phyloP scores from a whole-genome alignment of 2,888 invertebrate genomes.

The Flexamia atlantica region DNA sequence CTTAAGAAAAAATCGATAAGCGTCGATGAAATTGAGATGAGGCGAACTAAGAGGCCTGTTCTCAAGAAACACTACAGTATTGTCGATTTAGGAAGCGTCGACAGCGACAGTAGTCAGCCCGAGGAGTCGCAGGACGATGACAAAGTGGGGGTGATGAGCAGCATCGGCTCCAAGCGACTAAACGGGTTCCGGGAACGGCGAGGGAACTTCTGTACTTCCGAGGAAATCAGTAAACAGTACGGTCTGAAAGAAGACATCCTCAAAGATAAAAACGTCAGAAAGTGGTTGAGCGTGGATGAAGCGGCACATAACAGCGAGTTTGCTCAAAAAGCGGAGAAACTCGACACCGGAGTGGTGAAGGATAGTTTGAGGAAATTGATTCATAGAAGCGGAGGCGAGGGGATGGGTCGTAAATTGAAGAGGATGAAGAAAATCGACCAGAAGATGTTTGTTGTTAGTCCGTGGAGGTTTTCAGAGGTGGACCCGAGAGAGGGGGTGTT shows the following conservation, averaged over 20 bases:
- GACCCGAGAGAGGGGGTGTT: constrained; percentile 29
- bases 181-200: constrained; percentile 60
- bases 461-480: constrained; percentile 63
- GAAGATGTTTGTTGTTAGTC: constrained; percentile 68
- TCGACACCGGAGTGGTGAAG: constrained; percentile 44
- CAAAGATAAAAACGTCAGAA: constrained; percentile 35
- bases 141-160: constrained; percentile 60
- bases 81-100: constrained; percentile 66
- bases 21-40: constrained; percentile 69
- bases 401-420: constrained; percentile 66
- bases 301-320: constrained; percentile 26
- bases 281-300: constrained; percentile 62
- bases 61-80: constrained; percentile 68
- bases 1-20: constrained; percentile 67
- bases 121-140: constrained; percentile 53
- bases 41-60: constrained; percentile 61
- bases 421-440: constrained; percentile 69
- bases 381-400: constrained; percentile 47
- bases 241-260: constrained; percentile 55
- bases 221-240: constrained; percentile 66
- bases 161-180: constrained; percentile 57
- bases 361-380: constrained; percentile 61
- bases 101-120: constrained; percentile 30
- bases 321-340: constrained; percentile 17
- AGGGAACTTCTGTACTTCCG: constrained; percentile 66